Evolutionary conservation across 2,113 vertebrate genomes (phyloP).

Genomic region (Murina feae): DNA sequence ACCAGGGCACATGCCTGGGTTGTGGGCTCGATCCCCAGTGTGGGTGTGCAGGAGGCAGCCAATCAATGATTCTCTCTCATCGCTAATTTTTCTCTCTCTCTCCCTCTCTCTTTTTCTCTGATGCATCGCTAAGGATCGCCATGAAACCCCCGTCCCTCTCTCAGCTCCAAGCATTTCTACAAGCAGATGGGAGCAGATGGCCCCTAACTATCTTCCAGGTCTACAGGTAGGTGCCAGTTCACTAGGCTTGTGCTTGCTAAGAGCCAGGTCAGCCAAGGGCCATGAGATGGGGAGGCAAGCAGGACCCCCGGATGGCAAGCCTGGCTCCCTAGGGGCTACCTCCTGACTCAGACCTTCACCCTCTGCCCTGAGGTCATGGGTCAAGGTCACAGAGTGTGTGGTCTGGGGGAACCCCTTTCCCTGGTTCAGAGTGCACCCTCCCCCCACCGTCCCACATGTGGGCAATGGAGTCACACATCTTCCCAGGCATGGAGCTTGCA

Average conservation of each 20-base stretch:
- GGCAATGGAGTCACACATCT: background rate
- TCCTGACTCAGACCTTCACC: background rate
- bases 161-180: background rate
- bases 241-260: background rate
- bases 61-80: too few species aligned
- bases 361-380: background rate
- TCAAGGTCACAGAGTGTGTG: background rate
- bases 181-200: background rate
- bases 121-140: background rate
- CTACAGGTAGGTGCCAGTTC: background rate
- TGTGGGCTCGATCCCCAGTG: too few species aligned
- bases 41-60: too few species aligned
- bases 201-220: background rate
- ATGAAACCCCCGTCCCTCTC: background rate
- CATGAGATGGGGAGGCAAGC: accelerated
- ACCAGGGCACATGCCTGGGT: too few species aligned
- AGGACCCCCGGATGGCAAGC: background rate
- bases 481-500: background rate
- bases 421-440: background rate
- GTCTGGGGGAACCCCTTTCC: background rate
- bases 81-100: too few species aligned
- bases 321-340: background rate
- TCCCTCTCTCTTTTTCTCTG: too few species aligned
- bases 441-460: background rate
- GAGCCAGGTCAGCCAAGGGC: background rate